Base-by-base conservation (phyloP, 2,888 invertebrate species). In the Ectropis crepuscularia region DNA sequence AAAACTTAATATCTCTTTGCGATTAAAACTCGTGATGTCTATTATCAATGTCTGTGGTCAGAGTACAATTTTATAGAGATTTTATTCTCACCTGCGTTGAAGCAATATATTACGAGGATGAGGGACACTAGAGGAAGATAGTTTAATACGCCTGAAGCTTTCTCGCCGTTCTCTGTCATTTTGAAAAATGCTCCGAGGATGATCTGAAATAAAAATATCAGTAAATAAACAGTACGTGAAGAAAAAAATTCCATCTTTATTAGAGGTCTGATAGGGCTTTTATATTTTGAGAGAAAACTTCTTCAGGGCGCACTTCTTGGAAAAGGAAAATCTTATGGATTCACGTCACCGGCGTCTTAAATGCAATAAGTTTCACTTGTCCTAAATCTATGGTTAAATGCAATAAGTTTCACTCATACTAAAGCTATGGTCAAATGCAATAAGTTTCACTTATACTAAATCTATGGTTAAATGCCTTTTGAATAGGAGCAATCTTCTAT, bases 181-280 rank as follows among this genome's bases (percentile, higher is more conserved):
- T 67, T 67, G 51, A 77, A 78, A 57, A 76, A 78, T 12, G 65
- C 42, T 36, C 74, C 78, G 6, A 77, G 60, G 1, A 72, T 69
- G 5, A 73, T 50, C 78, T 78, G 71, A 38, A 75, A 57, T 11
- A 0, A 9, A 6, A 50, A 12, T 28, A 28, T 28, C 1, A 28
- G 4, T 28, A 28, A 6, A 45, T 7, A 12, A 11, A 46, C 6
- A 46, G 11, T 12, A 8, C 6, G 11, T 2, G 45, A 45, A 12
- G 45, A 9, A 11, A 11, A 6, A 6, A 47, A 0, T 41, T 0
- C 41, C 41, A 5, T 4, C 10, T 41, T 41, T 41, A 4, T 41
- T 41, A 4, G 41, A 9, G 41, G 0, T 5, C 41, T 28, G 16
- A 28, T 28, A 4, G 16, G 16, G 16, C 4, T 28, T 28, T 28